These are phyloP conservation scores for Palythoa heliodiscus DNA, from an alignment of 92 coral and sea anemone species.

Conservation along the genomic window DNA sequence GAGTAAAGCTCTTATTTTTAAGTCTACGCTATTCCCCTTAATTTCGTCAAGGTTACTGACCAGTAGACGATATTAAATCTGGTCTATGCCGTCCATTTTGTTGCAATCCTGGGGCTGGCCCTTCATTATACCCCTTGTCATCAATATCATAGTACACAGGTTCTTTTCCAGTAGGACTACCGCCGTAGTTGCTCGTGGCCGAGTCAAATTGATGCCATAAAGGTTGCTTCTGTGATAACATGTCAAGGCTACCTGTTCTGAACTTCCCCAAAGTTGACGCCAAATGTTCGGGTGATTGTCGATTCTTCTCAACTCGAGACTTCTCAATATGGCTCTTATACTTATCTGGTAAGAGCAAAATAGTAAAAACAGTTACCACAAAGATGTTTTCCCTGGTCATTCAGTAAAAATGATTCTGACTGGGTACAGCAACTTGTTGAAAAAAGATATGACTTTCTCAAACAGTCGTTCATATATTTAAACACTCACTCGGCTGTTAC, in stretches of 20 bases:
- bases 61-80: slow-evolving; percentile 42
- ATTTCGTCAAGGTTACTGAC: background rate
- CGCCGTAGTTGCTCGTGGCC: slow-evolving; percentile 18
- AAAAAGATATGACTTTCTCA: no score
- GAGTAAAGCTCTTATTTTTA: no score
- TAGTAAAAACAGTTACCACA: background rate
- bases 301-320: slow-evolving; percentile 54
- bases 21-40: background rate
- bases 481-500: no score
- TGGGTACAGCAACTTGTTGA: no score
- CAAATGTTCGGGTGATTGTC: slow-evolving; percentile 47
- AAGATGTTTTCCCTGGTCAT: background rate
- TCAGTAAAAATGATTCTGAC: no score
- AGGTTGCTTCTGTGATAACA: slow-evolving; percentile 7
- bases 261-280: slow-evolving; percentile 12
- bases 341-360: slow-evolving; percentile 59
- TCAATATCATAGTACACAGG: slow-evolving; percentile 18
- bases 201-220: slow-evolving; percentile 30
- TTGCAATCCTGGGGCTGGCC: slow-evolving; percentile 53
- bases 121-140: slow-evolving; percentile 58
- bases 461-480: no score
- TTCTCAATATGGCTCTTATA: slow-evolving; percentile 76
- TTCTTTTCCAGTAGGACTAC: slow-evolving; percentile 27
- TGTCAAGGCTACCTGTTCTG: background rate
- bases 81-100: slow-evolving; percentile 39